phyloP scores from a whole-genome alignment of 2,113 vertebrate species.

The Verasper variegatus region DNA sequence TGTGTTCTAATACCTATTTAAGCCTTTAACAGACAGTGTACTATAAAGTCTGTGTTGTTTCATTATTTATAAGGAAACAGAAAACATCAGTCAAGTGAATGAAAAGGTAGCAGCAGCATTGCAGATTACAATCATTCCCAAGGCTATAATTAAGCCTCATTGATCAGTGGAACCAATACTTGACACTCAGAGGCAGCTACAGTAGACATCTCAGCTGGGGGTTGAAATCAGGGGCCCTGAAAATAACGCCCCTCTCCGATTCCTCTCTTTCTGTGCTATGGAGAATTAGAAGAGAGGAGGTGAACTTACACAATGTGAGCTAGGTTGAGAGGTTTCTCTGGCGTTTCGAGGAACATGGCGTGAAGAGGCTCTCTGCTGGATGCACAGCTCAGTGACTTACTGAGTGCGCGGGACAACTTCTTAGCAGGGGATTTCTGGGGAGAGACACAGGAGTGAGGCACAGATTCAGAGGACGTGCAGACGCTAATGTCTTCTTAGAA shows the following conservation, averaged over 20 bases:
- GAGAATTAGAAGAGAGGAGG: neutral
- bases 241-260: neutral
- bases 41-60: neutral
- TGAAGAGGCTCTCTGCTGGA: slow-evolving; percentile 95
- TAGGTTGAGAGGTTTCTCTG: slow-evolving; percentile 96
- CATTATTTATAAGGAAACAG: slow-evolving; percentile 25
- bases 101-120: slow-evolving; percentile 18
- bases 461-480: neutral
- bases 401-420: slow-evolving; percentile 96
- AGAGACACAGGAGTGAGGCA: slow-evolving; percentile 58
- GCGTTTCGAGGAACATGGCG: slow-evolving; percentile 94
- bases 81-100: neutral
- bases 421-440: slow-evolving; percentile 98
- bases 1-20: neutral
- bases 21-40: neutral
- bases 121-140: slow-evolving; percentile 53
- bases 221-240: slow-evolving; percentile 1
- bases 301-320: slow-evolving; percentile 96
- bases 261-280: neutral
- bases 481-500: neutral
- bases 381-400: slow-evolving; percentile 98
- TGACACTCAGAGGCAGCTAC: slow-evolving; percentile 46
- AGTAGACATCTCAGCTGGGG: slow-evolving; percentile 51
- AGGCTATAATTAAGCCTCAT: slow-evolving; percentile 70
- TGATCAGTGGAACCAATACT: slow-evolving; percentile 63